Evolutionary conservation across 2,113 vertebrate species (phyloP).

Genomic region (Ictidomys tridecemlineatus): DNA sequence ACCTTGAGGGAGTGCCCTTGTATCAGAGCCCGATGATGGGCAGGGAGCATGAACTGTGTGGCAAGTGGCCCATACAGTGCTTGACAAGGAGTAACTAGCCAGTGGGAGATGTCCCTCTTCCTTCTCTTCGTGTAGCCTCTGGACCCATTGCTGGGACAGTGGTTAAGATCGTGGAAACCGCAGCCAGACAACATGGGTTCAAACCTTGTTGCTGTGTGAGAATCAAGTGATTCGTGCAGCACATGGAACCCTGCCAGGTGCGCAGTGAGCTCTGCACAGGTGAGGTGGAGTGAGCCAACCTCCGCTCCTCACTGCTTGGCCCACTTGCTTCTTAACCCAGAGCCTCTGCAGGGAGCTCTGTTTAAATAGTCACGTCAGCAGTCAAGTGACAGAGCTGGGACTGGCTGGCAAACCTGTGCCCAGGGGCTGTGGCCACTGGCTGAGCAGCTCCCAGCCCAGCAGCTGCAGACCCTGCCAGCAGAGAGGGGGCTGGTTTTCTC

Average conservation of each 20-base stretch:
- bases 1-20: not conserved
- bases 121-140: not conserved
- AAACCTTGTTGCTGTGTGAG: not conserved
- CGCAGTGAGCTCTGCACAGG: not conserved
- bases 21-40: not conserved
- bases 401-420: not conserved
- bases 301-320: not conserved
- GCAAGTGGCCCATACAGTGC: not conserved
- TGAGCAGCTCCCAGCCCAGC: not conserved
- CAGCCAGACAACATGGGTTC: not conserved
- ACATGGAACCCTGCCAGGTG: accelerated
- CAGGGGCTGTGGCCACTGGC: not conserved
- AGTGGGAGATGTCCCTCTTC: not conserved
- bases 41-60: not conserved
- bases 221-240: not conserved
- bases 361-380: not conserved
- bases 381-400: not conserved
- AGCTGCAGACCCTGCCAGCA: not conserved
- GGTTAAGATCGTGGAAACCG: not conserved
- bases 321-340: not conserved
- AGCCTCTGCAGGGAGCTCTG: not conserved
- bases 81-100: not conserved
- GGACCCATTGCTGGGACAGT: not conserved
- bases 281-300: not conserved
- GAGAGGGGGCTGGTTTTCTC: not conserved